Conservation (phyloP, 2,888 invertebrate species). For the Hartigia nigra region DNA sequence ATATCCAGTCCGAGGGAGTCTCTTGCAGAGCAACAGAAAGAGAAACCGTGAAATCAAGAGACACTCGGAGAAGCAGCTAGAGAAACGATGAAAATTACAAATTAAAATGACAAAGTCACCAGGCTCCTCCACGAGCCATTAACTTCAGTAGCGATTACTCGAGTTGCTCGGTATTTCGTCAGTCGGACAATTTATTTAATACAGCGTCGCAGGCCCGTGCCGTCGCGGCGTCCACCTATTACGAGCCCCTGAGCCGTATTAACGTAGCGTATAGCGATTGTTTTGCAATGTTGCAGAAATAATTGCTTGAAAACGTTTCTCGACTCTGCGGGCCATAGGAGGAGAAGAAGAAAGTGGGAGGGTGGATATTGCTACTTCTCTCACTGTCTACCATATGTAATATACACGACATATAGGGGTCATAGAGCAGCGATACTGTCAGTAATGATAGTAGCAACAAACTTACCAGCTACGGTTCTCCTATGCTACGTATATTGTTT, state of each 20-base stretch:
- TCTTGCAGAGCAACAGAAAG: background rate
- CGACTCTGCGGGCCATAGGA: conserved; percentile 28
- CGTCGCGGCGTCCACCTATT: conserved; percentile 32
- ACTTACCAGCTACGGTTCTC: background rate
- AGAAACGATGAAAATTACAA: background rate
- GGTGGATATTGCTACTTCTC: conserved; percentile 14
- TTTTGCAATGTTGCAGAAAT: conserved; percentile 64
- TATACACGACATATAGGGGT: background rate
- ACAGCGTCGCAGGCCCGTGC: conserved; percentile 33
- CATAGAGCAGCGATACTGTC: background rate
- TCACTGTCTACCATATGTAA: conserved; percentile 3
- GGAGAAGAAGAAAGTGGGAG: background rate
- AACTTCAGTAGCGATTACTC: background rate
- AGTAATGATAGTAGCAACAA: background rate
- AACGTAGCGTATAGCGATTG: conserved; percentile 46
- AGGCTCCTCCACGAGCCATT: background rate
- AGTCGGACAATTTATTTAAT: conserved; percentile 49
- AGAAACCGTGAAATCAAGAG: background rate
- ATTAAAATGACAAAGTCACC: background rate
- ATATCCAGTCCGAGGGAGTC: background rate
- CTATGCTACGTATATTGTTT: background rate
- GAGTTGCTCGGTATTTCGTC: conserved; percentile 33
- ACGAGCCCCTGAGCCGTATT: conserved; percentile 16
- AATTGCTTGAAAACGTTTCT: conserved; percentile 59
- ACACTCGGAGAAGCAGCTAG: background rate